phyloP scores from a whole-genome alignment of 2,888 invertebrate species.

The Pheosia gnoma region DNA sequence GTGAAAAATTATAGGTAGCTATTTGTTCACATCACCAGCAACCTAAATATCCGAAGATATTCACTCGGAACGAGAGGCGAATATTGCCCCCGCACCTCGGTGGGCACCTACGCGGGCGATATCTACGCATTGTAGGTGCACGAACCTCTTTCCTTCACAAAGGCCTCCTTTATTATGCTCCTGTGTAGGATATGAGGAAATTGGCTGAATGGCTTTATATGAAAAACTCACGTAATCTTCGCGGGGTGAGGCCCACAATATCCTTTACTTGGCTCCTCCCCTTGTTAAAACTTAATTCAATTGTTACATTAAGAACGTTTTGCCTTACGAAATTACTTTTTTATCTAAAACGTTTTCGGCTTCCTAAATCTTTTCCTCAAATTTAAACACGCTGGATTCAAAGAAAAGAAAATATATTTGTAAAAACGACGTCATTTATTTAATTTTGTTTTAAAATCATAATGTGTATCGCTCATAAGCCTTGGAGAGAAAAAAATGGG shows the following conservation, averaged over 20 bases:
- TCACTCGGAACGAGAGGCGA: conserved; percentile 60
- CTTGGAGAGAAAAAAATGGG: conserved; percentile 4
- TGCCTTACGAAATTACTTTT: not conserved
- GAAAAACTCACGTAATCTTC: conserved; percentile 81
- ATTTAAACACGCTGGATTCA: not conserved
- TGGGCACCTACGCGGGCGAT: conserved; percentile 59
- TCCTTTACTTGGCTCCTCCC: conserved; percentile 67
- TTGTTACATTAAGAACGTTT: conserved; percentile 52
- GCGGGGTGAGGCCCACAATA: conserved; percentile 73
- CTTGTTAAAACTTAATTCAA: conserved; percentile 57
- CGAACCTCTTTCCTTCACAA: conserved; percentile 79
- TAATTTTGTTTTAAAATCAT: not conserved
- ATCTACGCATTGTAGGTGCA: conserved; percentile 75
- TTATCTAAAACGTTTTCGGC: conserved; percentile 1
- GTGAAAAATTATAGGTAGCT: conserved; percentile 42
- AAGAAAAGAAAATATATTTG: not conserved
- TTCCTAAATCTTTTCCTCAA: conserved; percentile 4
- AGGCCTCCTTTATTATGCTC: conserved; percentile 81
- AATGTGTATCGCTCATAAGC: not conserved
- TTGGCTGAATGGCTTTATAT: conserved; percentile 82
- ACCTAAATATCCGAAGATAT: conserved; percentile 67
- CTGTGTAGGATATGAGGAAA: conserved; percentile 81
- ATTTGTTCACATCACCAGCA: conserved; percentile 66
- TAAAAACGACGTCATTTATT: not conserved
- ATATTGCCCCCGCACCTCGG: conserved; percentile 66